Conservation (phyloP, 2,113 vertebrate species). For the Hemichromis elongatus region DNA sequence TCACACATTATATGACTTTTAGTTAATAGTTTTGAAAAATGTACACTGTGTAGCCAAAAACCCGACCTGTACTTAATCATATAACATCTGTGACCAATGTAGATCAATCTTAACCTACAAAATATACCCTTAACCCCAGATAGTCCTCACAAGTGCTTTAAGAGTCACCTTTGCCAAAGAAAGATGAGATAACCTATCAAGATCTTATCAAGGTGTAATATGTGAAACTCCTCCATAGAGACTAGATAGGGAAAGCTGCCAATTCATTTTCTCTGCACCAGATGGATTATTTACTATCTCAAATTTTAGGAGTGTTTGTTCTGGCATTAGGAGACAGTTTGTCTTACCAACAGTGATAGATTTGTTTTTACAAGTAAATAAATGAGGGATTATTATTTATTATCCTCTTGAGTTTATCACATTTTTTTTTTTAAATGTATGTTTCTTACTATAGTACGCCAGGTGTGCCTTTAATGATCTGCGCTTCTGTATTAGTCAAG, state of each 20-base stretch:
- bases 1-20: neutral
- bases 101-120: neutral
- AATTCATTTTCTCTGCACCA: conserved; percentile 14
- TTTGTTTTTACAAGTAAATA: neutral
- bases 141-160: neutral
- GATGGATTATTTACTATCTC: conserved; percentile 26
- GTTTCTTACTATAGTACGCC: neutral
- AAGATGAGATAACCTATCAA: neutral
- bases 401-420: neutral
- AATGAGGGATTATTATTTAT: neutral
- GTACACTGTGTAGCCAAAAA: neutral
- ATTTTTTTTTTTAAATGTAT: neutral
- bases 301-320: conserved; percentile 22
- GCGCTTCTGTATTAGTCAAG: neutral
- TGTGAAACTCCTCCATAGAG: neutral
- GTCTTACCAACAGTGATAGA: neutral
- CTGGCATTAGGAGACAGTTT: neutral
- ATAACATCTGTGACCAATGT: neutral
- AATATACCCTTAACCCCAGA: neutral
- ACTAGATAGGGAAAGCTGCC: conserved; percentile 8
- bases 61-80: neutral
- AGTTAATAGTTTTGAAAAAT: neutral
- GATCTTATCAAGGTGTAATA: conserved; percentile 18
- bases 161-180: neutral
- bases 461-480: neutral